A percentile compares a stretch with the other conserved stretches of the same genome.
Conservation (phyloP, 2,113 vertebrate genomes). For the Macquaria australasica region DNA sequence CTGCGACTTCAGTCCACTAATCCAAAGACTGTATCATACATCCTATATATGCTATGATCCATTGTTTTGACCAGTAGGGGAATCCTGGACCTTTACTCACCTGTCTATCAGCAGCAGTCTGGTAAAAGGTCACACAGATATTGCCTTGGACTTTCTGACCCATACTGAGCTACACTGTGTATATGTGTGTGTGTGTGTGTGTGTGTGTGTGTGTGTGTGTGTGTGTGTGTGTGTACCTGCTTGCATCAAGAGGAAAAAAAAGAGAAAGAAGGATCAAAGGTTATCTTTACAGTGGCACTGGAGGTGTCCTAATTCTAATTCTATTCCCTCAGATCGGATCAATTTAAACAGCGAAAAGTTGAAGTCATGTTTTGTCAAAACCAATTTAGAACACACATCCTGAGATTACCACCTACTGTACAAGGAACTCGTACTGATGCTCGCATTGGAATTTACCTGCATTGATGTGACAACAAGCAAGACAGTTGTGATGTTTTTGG, state of each 20-base stretch:
- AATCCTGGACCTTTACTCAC: conserved; percentile 24
- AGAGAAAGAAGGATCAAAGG: conserved; percentile 2
- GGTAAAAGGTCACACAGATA: conserved; percentile 56
- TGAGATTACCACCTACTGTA: conserved; percentile 4
- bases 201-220: no score
- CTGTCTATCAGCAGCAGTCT: conserved; percentile 22
- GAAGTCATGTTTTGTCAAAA: conserved; percentile 16
- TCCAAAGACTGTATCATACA: not conserved
- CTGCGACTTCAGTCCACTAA: not conserved
- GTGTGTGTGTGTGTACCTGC: no score
- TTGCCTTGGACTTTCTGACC: conserved; percentile 34
- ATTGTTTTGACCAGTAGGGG: not conserved
- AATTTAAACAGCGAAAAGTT: conserved; percentile 33
- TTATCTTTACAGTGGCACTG: not conserved
- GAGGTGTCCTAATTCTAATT: not conserved
- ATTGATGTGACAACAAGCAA: conserved; percentile 10
- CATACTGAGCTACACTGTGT: not conserved
- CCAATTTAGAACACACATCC: conserved; percentile 20
- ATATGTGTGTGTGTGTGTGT: no score
- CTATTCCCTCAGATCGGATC: conserved; percentile 27
- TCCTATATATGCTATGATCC: not conserved
- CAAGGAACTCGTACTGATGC: not conserved
- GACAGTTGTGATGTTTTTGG: not conserved
- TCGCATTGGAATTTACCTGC: not conserved
- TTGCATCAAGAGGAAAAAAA: conserved; percentile 32